phyloP scores from a whole-genome alignment of 1,140 invertebrate genomes.

The Drosophila ohnishii region DNA sequence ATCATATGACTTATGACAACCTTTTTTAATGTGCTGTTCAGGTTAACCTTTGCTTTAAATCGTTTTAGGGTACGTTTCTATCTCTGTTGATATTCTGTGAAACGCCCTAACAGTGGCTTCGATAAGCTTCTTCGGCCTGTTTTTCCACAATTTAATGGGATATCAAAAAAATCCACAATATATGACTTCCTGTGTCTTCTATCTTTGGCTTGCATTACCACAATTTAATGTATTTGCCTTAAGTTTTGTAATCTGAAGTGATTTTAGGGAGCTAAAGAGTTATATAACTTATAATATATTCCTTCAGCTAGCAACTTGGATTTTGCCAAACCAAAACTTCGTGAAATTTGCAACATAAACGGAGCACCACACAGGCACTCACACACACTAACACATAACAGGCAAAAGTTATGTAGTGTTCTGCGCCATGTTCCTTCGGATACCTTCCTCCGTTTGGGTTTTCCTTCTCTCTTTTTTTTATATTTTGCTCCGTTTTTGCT shows the following conservation, averaged over 20 bases:
- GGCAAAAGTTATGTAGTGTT: slow-evolving; percentile 77
- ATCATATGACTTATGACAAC: neutral
- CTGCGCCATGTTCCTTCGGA: slow-evolving; percentile 55
- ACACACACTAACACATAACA: slow-evolving; percentile 26
- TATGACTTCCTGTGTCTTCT: too few species aligned
- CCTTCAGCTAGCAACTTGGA: neutral
- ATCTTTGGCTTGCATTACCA: neutral
- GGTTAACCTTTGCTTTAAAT: neutral
- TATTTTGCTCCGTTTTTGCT: slow-evolving; percentile 40
- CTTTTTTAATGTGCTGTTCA: neutral
- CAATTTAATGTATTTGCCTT: neutral
- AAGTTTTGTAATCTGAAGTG: neutral
- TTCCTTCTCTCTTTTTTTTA: slow-evolving; percentile 41
- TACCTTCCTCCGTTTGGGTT: slow-evolving; percentile 69
- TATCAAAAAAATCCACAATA: neutral
- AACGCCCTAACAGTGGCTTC: too few species aligned
- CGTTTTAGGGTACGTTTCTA: neutral
- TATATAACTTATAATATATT: neutral
- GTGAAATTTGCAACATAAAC: slow-evolving; percentile 13
- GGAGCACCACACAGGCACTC: slow-evolving; percentile 1
- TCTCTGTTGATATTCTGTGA: too few species aligned
- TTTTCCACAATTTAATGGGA: neutral
- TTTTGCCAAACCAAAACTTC: neutral
- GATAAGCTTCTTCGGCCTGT: too few species aligned
- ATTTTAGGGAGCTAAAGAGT: neutral